Evolutionary conservation across 2,888 invertebrate species (phyloP), one percentile per base, ranked within the genome.

Genomic region (Cryptus armator): DNA sequence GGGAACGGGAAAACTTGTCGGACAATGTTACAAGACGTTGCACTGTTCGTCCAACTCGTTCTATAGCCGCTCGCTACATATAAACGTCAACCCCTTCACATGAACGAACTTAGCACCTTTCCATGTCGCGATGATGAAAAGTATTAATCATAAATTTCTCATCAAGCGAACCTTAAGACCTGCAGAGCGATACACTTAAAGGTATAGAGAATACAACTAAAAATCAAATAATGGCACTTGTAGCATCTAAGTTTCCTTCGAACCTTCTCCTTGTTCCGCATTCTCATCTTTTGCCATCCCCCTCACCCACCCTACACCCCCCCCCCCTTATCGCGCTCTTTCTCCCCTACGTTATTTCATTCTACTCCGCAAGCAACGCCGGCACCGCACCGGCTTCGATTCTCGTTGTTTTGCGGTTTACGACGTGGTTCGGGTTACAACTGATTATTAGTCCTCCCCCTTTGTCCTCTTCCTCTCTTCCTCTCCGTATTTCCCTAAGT

Each of bases 381-480:
- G 37, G 72, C 80, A 71, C 70, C 85, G 81, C 84, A 74, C 68
- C 83, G 67, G 81, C 82, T 85, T 88, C 87, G 89, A 90, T 91
- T 90, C 91, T 92, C 90, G 91, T 91, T 92, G 91, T 92, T 91
- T 92, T 92, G 92, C 91, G 92, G 91, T 92, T 92, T 92, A 91
- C 92, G 92, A 92, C 91, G 82, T 85, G 92, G 92, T 92, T 92
- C 92, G 90, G 91, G 91, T 92, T 93, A 92, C 93, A 93, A 93
- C 93, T 93, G 93, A 93, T 93, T 93, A 93, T 93, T 93, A 93
- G 91, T 90, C 91, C 88, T 89, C 81, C 74, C 81, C 81, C 84
- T 81, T 86, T 75, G 70, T 48, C 51, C 44, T 44, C 16, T 68
- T 51, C 14, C 37, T 24, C 29, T 43, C 62, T 29, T 24, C n/a